Conservation (phyloP, 2,113 vertebrate species). For the Xyliphius kryptos region DNA sequence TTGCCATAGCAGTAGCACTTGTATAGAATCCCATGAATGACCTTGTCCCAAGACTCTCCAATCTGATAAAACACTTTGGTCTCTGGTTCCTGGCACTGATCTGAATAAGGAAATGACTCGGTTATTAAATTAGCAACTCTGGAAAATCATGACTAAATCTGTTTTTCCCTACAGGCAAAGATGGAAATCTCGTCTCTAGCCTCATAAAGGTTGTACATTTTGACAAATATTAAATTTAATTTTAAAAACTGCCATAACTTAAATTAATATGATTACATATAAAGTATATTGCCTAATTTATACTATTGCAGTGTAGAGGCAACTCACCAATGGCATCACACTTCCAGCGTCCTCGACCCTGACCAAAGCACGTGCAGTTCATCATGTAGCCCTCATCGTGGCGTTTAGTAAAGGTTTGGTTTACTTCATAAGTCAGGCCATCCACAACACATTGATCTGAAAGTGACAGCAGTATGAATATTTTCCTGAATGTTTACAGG, state of each 20-base stretch:
- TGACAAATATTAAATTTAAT: too few species aligned
- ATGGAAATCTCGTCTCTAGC: constrained; percentile 76
- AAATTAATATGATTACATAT: background rate
- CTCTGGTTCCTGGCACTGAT: constrained; percentile 96
- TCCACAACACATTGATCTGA: constrained; percentile 93
- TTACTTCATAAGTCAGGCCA: constrained; percentile 83
- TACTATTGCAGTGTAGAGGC: background rate
- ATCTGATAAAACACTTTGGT: constrained; percentile 85
- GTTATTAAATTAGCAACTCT: constrained; percentile 7
- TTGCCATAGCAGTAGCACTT: constrained; percentile 92
- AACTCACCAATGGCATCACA: constrained; percentile 89
- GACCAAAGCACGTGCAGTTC: constrained; percentile 95
- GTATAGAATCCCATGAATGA: constrained; percentile 78
- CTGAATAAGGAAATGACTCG: constrained; percentile 52
- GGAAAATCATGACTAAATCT: constrained; percentile 1
- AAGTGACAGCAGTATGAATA: background rate
- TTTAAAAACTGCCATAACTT: too few species aligned
- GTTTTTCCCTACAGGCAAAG: background rate
- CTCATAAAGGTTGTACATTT: constrained; percentile 61
- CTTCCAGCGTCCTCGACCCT: constrained; percentile 92
- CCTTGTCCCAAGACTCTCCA: constrained; percentile 89
- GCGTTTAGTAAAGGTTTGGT: constrained; percentile 88
- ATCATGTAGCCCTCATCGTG: constrained; percentile 91
- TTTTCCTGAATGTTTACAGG: too few species aligned
- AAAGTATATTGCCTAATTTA: background rate